Conservation (phyloP, 2,113 vertebrate genomes). For the Cyprinodon tularosa region DNA sequence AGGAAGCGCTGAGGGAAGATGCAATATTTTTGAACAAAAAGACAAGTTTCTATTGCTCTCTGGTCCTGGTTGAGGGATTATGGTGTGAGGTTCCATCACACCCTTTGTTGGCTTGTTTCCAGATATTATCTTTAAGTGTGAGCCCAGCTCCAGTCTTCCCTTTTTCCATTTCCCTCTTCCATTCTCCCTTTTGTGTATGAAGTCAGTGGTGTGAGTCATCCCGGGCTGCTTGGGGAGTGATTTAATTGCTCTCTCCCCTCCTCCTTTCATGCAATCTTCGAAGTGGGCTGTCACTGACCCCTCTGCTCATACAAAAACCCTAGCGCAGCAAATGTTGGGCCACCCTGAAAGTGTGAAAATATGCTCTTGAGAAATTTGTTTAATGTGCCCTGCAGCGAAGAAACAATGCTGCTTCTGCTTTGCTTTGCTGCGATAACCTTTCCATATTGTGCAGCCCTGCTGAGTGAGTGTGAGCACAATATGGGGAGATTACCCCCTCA, state of each 20-base stretch:
- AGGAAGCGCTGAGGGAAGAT: constrained; percentile 20
- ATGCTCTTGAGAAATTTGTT: constrained; percentile 39
- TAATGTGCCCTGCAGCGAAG: constrained; percentile 24
- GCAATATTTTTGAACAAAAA: constrained; percentile 22
- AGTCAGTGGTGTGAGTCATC: constrained; percentile 71
- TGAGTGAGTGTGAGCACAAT: constrained; percentile 37
- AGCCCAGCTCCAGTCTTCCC: constrained; percentile 28
- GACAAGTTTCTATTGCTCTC: constrained; percentile 39
- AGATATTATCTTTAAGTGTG: constrained; percentile 69
- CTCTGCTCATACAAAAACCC: constrained; percentile 28
- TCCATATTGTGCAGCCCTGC: constrained; percentile 36
- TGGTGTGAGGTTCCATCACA: constrained; percentile 52
- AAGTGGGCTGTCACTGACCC: constrained; percentile 55
- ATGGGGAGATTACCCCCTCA: constrained; percentile 16
- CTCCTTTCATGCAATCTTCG: constrained; percentile 40
- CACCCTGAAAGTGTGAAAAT: constrained; percentile 38
- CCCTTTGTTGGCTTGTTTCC: constrained; percentile 59
- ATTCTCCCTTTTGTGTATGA: constrained; percentile 48
- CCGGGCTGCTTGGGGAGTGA: constrained; percentile 62
- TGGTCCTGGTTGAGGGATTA: constrained; percentile 59
- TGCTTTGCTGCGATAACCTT: constrained; percentile 44
- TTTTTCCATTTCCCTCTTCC: constrained; percentile 31
- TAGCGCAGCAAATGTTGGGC: constrained; percentile 32
- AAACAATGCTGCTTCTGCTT: constrained; percentile 30
- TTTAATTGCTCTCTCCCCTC: constrained; percentile 70